Conservation (phyloP, 2,797 vertebrate genomes). For the Sciaenops ocellatus region DNA sequence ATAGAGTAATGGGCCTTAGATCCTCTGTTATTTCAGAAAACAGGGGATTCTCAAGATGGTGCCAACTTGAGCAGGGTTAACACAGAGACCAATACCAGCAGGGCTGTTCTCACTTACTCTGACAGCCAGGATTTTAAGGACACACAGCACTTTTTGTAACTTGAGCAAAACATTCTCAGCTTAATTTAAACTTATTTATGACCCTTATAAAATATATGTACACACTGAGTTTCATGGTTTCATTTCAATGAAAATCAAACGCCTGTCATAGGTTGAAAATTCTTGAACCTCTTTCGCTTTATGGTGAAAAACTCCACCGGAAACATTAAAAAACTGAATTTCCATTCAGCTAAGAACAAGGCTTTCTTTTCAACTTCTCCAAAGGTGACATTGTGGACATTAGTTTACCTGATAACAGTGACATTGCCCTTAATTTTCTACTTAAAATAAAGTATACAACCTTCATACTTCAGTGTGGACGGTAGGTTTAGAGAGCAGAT, state of each 20-base stretch:
- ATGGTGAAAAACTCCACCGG: conserved; percentile 3
- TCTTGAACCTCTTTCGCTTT: conserved; percentile 2
- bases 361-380: neutral
- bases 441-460: conserved; percentile 44
- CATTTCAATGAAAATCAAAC: conserved; percentile 23
- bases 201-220: conserved; percentile 40
- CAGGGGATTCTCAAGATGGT: conserved; percentile 72
- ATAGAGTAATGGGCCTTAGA: conserved; percentile 83
- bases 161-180: conserved; percentile 14
- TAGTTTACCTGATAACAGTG: neutral
- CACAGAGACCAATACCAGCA: conserved; percentile 51
- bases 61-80: conserved; percentile 68
- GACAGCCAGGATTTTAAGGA: conserved; percentile 42
- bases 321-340: neutral
- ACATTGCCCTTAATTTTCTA: conserved; percentile 5
- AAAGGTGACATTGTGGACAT: neutral
- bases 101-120: conserved; percentile 61
- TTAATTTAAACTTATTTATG: conserved; percentile 61
- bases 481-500: conserved; percentile 65
- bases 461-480: conserved; percentile 27
- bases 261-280: neutral
- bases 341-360: neutral
- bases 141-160: conserved; percentile 38
- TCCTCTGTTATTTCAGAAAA: conserved; percentile 87
- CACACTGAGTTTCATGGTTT: conserved; percentile 32